Percentiles rank a stretch among this genome's conserved stretches.
These are phyloP conservation scores for Centropus unirufus DNA, from an alignment of 2,113 vertebrate species.

Conservation along the genomic window DNA sequence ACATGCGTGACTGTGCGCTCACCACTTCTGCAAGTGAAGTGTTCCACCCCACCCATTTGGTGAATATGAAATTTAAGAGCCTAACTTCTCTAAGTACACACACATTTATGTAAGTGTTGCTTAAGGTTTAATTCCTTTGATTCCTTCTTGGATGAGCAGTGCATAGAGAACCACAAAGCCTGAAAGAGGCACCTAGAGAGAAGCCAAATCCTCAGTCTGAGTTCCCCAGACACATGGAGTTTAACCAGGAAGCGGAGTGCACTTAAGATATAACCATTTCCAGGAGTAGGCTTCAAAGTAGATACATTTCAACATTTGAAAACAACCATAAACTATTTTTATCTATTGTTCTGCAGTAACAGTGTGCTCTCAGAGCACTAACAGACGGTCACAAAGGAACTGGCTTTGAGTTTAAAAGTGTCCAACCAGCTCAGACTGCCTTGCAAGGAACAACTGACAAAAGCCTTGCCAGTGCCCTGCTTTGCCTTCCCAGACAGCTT, in stretches of 20 bases:
- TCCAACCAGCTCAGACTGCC: slow-evolving; percentile 35
- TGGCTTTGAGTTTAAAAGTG: not conserved
- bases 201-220: not conserved
- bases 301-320: slow-evolving; percentile 27
- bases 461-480: slow-evolving; percentile 7
- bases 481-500: slow-evolving; percentile 26
- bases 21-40: not conserved
- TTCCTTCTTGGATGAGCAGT: not conserved
- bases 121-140: slow-evolving; percentile 22
- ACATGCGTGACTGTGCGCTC: not conserved
- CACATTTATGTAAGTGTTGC: not conserved
- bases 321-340: slow-evolving; percentile 30
- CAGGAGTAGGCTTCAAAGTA: slow-evolving; percentile 4
- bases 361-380: not conserved
- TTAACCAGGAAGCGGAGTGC: not conserved
- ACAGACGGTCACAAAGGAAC: slow-evolving; percentile 42
- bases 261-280: slow-evolving; percentile 16
- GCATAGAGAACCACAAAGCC: not conserved
- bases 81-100: not conserved
- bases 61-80: not conserved
- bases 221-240: not conserved
- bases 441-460: slow-evolving; percentile 32
- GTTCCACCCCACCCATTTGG: not conserved
- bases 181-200: slow-evolving; percentile 17
- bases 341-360: slow-evolving; percentile 36